Evolutionary conservation across 2,113 vertebrate genomes (phyloP).

Genomic region (Tautogolabrus adspersus): DNA sequence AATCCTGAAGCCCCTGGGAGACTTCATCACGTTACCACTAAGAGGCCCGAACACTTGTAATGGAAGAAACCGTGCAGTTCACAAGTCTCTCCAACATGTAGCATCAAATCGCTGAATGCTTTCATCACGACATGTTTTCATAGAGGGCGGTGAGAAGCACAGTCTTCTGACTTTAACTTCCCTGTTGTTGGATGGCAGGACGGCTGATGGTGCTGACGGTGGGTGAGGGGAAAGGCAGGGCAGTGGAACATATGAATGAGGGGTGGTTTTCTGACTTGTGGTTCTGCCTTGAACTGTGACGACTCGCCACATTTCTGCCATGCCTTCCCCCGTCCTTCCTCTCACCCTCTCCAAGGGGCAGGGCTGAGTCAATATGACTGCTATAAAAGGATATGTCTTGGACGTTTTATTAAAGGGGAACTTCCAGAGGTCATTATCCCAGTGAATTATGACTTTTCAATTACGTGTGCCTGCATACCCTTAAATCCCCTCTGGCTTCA

Average conservation of each 20-base stretch:
- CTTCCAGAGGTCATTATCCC: background rate
- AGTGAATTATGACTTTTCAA: conserved; percentile 32
- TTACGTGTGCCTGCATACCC: conserved; percentile 13
- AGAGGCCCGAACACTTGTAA: background rate
- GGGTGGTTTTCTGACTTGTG: conserved; percentile 35
- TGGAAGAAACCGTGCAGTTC: conserved; percentile 17
- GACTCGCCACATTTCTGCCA: background rate
- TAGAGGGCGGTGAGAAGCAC: conserved; percentile 44
- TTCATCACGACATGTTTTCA: conserved; percentile 65
- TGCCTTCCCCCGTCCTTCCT: conserved; percentile 18
- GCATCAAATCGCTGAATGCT: conserved; percentile 61
- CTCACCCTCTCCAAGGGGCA: conserved; percentile 21
- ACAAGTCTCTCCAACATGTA: conserved; percentile 48
- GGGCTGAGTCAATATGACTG: conserved; percentile 12
- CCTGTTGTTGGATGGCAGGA: conserved; percentile 16
- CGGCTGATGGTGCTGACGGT: conserved; percentile 5
- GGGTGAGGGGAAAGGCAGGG: conserved; percentile 17
- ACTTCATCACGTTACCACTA: background rate
- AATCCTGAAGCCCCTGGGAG: background rate
- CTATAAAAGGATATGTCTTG: conserved; percentile 44
- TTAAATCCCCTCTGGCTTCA: conserved; percentile 5
- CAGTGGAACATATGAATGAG: conserved; percentile 47
- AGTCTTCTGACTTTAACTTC: conserved; percentile 59
- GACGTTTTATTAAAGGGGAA: conserved; percentile 23
- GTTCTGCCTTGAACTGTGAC: conserved; percentile 21